A percentile compares a stretch with the other conserved stretches of the same genome.
phyloP scores from a whole-genome alignment of 2,888 invertebrate species.

The Stegophylla sp. region DNA sequence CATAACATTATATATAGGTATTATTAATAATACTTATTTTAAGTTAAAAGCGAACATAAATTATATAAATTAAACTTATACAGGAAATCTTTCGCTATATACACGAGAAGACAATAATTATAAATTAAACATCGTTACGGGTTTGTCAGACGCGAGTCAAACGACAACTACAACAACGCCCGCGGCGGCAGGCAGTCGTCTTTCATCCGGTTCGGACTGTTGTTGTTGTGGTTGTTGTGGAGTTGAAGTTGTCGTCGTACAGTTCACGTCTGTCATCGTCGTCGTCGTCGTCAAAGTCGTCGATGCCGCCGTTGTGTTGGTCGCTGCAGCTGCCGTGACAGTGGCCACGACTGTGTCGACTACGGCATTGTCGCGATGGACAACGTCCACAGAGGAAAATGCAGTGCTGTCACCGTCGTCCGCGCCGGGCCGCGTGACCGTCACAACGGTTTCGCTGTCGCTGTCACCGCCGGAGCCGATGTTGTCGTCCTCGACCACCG shows the following conservation, averaged over 20 bases:
- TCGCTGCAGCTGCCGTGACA: background rate
- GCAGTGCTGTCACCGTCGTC: background rate
- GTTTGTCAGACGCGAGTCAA: background rate
- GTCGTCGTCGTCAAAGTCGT: background rate
- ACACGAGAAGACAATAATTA: too few species aligned
- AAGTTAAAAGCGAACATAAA: background rate
- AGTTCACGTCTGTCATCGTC: background rate
- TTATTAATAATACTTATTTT: too few species aligned
- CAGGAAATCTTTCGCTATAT: too few species aligned
- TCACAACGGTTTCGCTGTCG: too few species aligned
- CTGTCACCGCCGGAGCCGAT: background rate
- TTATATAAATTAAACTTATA: slow-evolving; percentile 17
- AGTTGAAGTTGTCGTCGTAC: background rate
- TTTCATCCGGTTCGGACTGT: background rate
- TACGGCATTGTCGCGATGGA: background rate
- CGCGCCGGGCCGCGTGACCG: background rate
- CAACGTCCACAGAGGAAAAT: too few species aligned
- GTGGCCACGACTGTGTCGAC: background rate
- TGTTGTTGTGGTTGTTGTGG: slow-evolving; percentile 1
- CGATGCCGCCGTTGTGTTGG: background rate
- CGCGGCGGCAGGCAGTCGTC: background rate
- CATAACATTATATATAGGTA: background rate
- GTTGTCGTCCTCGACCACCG: background rate
- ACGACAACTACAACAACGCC: slow-evolving; percentile 30
- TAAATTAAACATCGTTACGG: background rate